Evolutionary conservation across 2,113 vertebrate genomes (phyloP).

Genomic region (Oreochromis tanganicae): DNA sequence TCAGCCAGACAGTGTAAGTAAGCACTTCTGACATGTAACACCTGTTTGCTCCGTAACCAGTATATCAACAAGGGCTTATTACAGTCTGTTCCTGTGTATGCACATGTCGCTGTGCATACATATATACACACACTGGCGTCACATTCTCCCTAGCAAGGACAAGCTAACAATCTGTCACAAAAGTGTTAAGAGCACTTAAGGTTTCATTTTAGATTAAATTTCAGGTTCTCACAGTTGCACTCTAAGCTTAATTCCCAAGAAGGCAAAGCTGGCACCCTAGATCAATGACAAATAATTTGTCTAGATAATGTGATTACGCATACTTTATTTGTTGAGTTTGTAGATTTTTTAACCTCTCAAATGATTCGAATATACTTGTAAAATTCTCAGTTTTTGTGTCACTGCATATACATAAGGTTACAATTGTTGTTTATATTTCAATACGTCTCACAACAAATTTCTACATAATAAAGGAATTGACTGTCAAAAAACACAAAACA

Average conservation of each 20-base stretch:
- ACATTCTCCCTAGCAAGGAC: background rate
- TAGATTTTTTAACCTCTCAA: background rate
- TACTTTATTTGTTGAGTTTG: background rate
- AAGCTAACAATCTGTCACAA: background rate
- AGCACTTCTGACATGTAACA: slow-evolving; percentile 51
- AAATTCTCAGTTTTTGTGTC: background rate
- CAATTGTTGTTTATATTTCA: background rate
- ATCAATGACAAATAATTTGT: background rate
- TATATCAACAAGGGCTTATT: slow-evolving; percentile 10
- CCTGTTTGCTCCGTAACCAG: slow-evolving; percentile 24
- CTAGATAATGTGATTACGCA: background rate
- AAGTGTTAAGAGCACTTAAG: background rate
- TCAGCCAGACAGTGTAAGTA: slow-evolving; percentile 49
- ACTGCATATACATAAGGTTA: background rate
- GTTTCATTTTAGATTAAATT: background rate
- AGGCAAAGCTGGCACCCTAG: background rate
- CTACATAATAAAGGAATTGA: background rate
- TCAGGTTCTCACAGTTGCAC: background rate
- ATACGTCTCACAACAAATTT: background rate
- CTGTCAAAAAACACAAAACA: background rate
- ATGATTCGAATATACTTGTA: background rate
- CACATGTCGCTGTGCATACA: background rate
- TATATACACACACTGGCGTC: background rate
- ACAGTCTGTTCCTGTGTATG: slow-evolving; percentile 1
- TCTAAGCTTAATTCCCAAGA: background rate